Base-by-base conservation (phyloP, 2,797 vertebrate genomes). In the Aldrovandia affinis region DNA sequence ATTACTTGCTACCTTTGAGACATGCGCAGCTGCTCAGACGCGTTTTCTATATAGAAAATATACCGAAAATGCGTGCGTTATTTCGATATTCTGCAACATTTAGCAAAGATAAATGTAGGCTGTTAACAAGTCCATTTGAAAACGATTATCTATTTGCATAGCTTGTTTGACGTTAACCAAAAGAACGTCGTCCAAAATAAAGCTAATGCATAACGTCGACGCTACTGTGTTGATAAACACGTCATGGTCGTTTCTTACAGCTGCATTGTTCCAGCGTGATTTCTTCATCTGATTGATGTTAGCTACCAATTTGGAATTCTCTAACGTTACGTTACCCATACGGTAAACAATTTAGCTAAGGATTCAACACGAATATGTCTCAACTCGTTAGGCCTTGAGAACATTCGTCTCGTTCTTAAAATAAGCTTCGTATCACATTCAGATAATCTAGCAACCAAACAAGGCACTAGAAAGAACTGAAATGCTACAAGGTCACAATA, bases 371-470 rank as follows among this genome's bases (percentile, higher is more conserved):
- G 33, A 22, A 3, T 77, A n/a, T 1, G 22, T 77, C 47, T 47
- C 20, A 22, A 75, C 36, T 47, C 7, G 18, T 10, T 77, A 77
- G 73, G 73, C 42, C 73, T 47, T 10, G 22, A 79, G 77, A 54
- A 52, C 77, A 79, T 52, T 30, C 2, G 42, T 22, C 39, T 47
- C 42, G 36, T 47, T 47, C 73, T 47, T 77, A 77, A 77, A 77
- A 77, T 77, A 77, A 77, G 73, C 73, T 77, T 77, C 73, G 25
- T 77, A 77, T 77, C 42, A 47, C 73, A 44, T 77, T 77, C 22
- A 25, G 39, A 20, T 20, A 20, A 54, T 36, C 42, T 18, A 54
- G 28, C 50, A 54, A n/a, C n/a, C n/a, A 79, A 78, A 52, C 47
- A 4, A 54, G 50, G 12, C 77, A 79, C n/a, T 78, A 8, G 28